Conservation (phyloP, 1,140 invertebrate species). For the Orchesella cincta region DNA sequence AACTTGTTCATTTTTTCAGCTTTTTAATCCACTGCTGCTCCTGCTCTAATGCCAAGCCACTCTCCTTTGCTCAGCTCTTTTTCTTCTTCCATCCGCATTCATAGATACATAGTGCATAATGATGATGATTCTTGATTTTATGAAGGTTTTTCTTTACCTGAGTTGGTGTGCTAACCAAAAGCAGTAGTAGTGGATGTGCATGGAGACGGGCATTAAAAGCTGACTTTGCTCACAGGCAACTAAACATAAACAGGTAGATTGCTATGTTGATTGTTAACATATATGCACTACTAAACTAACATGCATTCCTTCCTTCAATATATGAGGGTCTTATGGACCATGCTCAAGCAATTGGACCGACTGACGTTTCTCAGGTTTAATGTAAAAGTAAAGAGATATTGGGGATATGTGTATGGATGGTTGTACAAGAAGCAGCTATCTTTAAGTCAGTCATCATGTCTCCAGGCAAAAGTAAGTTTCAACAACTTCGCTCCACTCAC, state of each 20-base stretch:
- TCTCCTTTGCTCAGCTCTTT: too few relatives aligned
- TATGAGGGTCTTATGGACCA: neutral
- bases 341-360: too few relatives aligned
- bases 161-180: neutral
- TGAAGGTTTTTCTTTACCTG: too few relatives aligned
- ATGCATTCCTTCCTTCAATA: neutral
- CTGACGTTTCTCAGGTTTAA: neutral
- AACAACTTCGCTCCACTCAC: neutral
- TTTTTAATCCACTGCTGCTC: too few relatives aligned
- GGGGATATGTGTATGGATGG: too few relatives aligned
- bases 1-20: too few relatives aligned
- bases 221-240: neutral
- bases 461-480: conserved; percentile 17
- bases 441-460: neutral
- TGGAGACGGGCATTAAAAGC: neutral
- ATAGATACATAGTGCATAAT: too few relatives aligned
- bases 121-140: too few relatives aligned
- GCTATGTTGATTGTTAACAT: too few relatives aligned
- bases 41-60: too few relatives aligned
- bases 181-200: neutral
- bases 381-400: neutral
- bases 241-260: neutral
- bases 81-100: too few relatives aligned
- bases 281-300: neutral
- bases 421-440: too few relatives aligned